A percentile compares a stretch with the other conserved stretches of the same genome.
These are phyloP conservation scores for Andrena haemorrhoa DNA, from an alignment of 2,888 invertebrate genomes.

Conservation along the genomic window DNA sequence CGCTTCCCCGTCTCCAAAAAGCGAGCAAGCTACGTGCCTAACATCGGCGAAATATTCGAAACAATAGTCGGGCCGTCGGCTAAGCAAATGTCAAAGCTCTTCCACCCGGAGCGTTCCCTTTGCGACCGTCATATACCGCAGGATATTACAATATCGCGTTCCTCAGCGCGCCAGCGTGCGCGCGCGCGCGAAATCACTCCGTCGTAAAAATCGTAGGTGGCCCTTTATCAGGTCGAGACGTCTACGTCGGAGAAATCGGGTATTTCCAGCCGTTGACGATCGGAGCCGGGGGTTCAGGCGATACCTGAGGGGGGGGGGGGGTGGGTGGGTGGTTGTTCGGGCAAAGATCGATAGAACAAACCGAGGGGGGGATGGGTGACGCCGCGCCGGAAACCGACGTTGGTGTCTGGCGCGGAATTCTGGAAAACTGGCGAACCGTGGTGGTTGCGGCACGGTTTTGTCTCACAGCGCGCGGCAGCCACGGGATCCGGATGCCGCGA, in stretches of 20 bases:
- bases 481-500: constrained; percentile 68
- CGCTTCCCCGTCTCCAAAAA: too few relatives aligned
- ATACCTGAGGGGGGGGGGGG: constrained; percentile 4
- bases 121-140: background rate
- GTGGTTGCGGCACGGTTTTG: constrained; percentile 68
- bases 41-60: background rate
- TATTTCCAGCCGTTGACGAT: constrained; percentile 51
- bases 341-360: constrained; percentile 47
- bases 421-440: constrained; percentile 68
- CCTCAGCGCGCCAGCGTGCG: background rate
- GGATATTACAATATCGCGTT: constrained; percentile 13
- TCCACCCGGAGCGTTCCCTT: background rate
- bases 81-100: constrained; percentile 5
- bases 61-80: background rate
- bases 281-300: constrained; percentile 23
- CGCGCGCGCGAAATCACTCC: constrained; percentile 4
- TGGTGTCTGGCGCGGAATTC: constrained; percentile 63
- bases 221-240: constrained; percentile 42
- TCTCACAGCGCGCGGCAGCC: constrained; percentile 56
- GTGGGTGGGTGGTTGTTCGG: too few relatives aligned
- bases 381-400: constrained; percentile 60
- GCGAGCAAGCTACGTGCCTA: too few relatives aligned
- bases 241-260: constrained; percentile 36
- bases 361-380: constrained; percentile 41
- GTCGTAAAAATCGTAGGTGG: constrained; percentile 14